Evolutionary conservation across 2,888 invertebrate species (phyloP).

Genomic region (Syritta pipiens): DNA sequence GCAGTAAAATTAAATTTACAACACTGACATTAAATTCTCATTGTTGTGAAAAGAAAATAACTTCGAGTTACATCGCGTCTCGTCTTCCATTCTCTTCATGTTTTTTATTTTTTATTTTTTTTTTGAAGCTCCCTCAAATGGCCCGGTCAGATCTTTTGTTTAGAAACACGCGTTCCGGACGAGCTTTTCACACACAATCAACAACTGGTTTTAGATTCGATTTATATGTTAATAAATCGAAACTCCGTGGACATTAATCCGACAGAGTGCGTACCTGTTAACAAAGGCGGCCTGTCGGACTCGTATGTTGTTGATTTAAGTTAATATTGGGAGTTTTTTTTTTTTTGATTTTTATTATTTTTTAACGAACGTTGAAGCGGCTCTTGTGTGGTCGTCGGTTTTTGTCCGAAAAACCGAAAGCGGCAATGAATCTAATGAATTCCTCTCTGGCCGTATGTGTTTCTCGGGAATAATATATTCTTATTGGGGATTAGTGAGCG

Average conservation of each 20-base stretch:
- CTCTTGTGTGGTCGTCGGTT: conserved; percentile 56
- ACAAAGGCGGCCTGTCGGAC: conserved; percentile 48
- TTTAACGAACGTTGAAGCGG: conserved; percentile 55
- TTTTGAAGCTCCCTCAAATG: too few relatives aligned
- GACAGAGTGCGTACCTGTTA: conserved; percentile 57
- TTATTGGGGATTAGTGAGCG: conserved; percentile 41
- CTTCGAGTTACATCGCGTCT: too few relatives aligned
- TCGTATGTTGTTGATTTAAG: conserved; percentile 53
- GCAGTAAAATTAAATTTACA: conserved; percentile 43
- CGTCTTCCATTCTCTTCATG: too few relatives aligned
- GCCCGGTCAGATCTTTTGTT: neutral
- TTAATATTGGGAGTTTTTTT: conserved; percentile 24
- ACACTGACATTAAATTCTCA: neutral
- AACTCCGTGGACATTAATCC: conserved; percentile 63
- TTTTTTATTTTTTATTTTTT: too few relatives aligned
- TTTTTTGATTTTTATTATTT: conserved; percentile 48
- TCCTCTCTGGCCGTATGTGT: conserved; percentile 2
- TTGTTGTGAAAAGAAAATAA: too few relatives aligned
- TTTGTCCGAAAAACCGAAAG: conserved; percentile 4
- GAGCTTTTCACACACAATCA: conserved; percentile 29
- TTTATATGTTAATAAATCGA: conserved; percentile 64
- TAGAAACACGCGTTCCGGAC: neutral
- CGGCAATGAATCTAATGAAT: conserved; percentile 24
- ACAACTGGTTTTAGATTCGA: conserved; percentile 48
- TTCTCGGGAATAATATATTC: conserved; percentile 27